Percentiles rank a stretch among this genome's conserved stretches.
phyloP scores from a whole-genome alignment of 2,113 vertebrate genomes.

The Anolis carolinensis region DNA sequence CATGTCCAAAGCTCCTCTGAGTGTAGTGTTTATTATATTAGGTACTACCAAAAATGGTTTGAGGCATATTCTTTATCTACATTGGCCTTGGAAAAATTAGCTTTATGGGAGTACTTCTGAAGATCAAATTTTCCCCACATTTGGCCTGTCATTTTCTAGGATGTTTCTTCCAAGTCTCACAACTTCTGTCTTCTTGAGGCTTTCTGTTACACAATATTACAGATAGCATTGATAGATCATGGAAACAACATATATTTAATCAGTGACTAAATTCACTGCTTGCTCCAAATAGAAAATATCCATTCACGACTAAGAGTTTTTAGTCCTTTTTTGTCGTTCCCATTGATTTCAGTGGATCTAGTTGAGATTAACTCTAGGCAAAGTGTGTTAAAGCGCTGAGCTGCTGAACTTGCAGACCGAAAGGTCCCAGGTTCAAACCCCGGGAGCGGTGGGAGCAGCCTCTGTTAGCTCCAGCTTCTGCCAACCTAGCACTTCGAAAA shows the following conservation, averaged over 20 bases:
- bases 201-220: neutral
- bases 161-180: neutral
- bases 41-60: neutral
- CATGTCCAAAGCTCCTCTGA: neutral
- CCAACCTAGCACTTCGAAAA: too few species aligned
- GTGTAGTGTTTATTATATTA: neutral
- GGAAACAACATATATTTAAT: neutral
- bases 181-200: neutral
- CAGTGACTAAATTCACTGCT: neutral
- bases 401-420: too few species aligned
- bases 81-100: too few species aligned
- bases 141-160: neutral
- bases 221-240: neutral
- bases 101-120: too few species aligned
- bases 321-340: neutral
- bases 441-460: too few species aligned
- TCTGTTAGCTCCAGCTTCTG: too few species aligned
- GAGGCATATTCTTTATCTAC: neutral
- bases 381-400: too few species aligned
- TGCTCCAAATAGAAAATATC: neutral
- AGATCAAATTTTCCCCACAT: neutral
- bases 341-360: neutral
- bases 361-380: neutral
- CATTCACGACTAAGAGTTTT: neutral
- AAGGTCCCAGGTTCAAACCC: too few species aligned